Evolutionary conservation across 92 coral and sea anemone genomes (phyloP), one percentile per base, ranked within the genome.

Genomic region (Epizoanthus scotinus): DNA sequence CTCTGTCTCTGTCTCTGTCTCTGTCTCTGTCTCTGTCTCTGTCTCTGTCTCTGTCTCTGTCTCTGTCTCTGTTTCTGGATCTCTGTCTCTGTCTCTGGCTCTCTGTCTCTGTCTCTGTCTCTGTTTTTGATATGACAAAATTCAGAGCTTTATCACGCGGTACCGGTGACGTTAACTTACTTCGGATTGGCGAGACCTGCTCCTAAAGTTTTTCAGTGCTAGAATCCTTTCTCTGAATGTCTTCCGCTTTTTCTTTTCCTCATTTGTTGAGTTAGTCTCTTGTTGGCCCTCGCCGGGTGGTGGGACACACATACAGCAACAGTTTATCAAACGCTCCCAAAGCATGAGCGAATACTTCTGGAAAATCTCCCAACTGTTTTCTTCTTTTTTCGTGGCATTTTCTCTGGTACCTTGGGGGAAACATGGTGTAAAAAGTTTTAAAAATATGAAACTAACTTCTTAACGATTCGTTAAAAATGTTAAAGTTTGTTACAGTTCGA

Each of bases 341-440:
- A 57, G 31, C 67, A 75, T 36, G 38, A 36, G 12, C 8, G 18
- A 18, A 57, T 75, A 75, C 38, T 57, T 60, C 53, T 75, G 56
- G 47, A 58, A 22, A 8, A 75, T 21, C 44, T 75, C 81, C 9
- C 38, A 14, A 2, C 67, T 67, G 31, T 75, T 75, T 59, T 58
- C 68, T 59, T 75, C 81, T 60, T 75, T 75, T 21, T 59, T 38
- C 0, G 69, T 75, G 40, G 68, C 68, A 3, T 20, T 75, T 75
- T 75, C 81, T 50, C 81, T 75, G 25, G 81, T 75, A 22, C 81
- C 81, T 75, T 13, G 18, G 29, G 29, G n/a, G 24, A 71, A 24
- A 1, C 52, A 13, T 47, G 9, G 52, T 47, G 52, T 47, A 47
- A 47, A 47, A 47, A 10, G n/a, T n/a, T n/a, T n/a, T n/a, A n/a